A percentile compares a stretch with the other conserved stretches of the same genome.
Conservation (phyloP, 2,113 vertebrate genomes). For the Hippocampus mohnikei region DNA sequence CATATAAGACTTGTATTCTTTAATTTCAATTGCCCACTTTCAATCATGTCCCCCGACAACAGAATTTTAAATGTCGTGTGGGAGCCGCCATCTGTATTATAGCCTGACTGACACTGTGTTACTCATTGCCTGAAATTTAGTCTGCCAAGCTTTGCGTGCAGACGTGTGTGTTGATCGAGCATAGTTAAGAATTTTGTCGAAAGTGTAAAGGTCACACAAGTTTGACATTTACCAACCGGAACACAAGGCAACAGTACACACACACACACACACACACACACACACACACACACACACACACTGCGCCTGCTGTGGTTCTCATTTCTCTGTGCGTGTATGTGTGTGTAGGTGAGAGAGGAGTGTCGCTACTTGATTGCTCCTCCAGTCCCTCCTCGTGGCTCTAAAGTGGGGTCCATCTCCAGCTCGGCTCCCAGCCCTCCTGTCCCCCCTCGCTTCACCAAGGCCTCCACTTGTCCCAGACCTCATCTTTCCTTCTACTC, state of each 20-base stretch:
- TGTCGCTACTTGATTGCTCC: constrained; percentile 92
- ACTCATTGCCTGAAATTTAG: constrained; percentile 57
- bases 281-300: constrained; percentile 15
- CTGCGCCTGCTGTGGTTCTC: constrained; percentile 14
- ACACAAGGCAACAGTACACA: constrained; percentile 6
- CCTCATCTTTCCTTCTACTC: constrained; percentile 93
- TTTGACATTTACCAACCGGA: constrained; percentile 55
- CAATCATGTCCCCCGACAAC: constrained; percentile 8
- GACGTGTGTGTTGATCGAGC: constrained; percentile 6
- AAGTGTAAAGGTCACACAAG: constrained; percentile 54
- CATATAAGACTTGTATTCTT: constrained; percentile 13
- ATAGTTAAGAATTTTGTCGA: constrained; percentile 40
- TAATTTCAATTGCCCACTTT: constrained; percentile 17
- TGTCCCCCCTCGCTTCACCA: constrained; percentile 79
- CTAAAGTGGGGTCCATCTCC: constrained; percentile 67
- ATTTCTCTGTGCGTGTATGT: constrained; percentile 27
- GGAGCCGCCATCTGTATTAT: constrained; percentile 47
- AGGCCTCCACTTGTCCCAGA: constrained; percentile 72
- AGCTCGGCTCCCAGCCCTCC: constrained; percentile 79
- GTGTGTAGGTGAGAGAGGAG: constrained; percentile 88
- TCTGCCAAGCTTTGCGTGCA: constrained; percentile 42
- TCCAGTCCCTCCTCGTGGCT: constrained; percentile 87
- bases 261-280: background rate
- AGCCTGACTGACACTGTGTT: constrained; percentile 45
- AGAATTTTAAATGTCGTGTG: constrained; percentile 18